These are phyloP conservation scores for Notarius lentiginosus DNA, from an alignment of 2,113 vertebrate genomes.

Conservation along the genomic window DNA sequence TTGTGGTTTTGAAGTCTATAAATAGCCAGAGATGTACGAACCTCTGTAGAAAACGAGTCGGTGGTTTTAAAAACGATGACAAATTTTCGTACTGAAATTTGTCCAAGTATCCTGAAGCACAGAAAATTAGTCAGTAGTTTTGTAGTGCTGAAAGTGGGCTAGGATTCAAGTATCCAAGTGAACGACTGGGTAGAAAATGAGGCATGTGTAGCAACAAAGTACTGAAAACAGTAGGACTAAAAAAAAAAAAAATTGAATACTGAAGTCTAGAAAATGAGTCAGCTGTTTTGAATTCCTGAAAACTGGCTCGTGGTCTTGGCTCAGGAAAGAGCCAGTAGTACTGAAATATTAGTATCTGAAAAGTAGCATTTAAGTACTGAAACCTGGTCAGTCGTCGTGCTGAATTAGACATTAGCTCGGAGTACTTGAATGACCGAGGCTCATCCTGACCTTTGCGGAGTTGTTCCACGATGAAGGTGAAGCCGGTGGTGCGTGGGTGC, in stretches of 20 bases:
- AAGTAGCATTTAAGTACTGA: not conserved
- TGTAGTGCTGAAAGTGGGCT: not conserved
- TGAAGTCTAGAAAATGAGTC: not conserved
- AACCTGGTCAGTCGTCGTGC: not conserved
- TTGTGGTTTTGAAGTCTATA: not conserved
- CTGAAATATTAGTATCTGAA: not conserved
- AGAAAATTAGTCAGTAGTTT: not conserved
- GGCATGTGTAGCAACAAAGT: too few relatives aligned
- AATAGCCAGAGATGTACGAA: not conserved
- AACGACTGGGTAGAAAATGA: too few relatives aligned
- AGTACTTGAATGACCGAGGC: too few relatives aligned
- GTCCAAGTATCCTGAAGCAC: not conserved
- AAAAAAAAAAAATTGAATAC: not conserved
- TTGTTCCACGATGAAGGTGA: slow-evolving; percentile 90
- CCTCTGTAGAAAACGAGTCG: not conserved
- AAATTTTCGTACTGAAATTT: not conserved
- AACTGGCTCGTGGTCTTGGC: not conserved
- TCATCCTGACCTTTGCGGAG: slow-evolving; percentile 85
- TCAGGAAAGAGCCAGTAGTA: not conserved
- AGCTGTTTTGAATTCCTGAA: not conserved
- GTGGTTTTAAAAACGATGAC: not conserved
- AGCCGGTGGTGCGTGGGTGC: slow-evolving; percentile 92
- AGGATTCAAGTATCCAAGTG: too few relatives aligned
- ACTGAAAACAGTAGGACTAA: not conserved
- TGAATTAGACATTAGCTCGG: not conserved